These are phyloP conservation scores for Heliconius ismenius DNA, from an alignment of 2,888 invertebrate genomes.

Conservation along the genomic window DNA sequence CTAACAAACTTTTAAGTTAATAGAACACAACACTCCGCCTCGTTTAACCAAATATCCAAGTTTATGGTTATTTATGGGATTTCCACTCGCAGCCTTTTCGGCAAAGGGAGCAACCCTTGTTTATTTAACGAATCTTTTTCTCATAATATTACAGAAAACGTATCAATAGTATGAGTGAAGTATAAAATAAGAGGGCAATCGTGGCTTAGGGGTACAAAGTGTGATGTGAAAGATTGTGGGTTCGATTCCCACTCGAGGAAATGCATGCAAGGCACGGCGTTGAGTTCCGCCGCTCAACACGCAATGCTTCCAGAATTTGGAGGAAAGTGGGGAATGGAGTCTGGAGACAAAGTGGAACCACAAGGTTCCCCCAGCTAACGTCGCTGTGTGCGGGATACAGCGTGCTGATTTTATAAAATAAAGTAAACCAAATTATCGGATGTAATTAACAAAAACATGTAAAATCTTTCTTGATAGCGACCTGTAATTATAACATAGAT, in stretches of 20 bases:
- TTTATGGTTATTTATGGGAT: conserved; percentile 20
- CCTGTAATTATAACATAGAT: conserved; percentile 31
- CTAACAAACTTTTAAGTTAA: background rate
- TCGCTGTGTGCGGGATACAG: no score
- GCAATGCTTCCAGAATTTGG: no score
- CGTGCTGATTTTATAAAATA: background rate
- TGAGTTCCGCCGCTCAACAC: no score
- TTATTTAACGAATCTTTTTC: conserved; percentile 17
- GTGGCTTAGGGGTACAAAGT: no score
- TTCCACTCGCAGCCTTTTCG: conserved; percentile 3
- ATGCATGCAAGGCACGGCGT: no score
- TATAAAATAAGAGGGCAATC: background rate
- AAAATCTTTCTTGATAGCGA: conserved; percentile 35
- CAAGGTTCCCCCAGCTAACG: no score
- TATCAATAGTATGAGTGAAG: conserved; percentile 5
- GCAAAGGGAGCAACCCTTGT: conserved; percentile 19
- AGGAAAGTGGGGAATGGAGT: no score
- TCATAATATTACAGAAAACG: background rate
- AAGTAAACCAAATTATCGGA: conserved; percentile 20
- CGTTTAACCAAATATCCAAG: conserved; percentile 12
- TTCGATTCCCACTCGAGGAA: no score
- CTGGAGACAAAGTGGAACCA: no score
- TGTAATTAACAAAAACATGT: conserved; percentile 38
- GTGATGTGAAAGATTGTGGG: no score
- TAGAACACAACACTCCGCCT: background rate